phyloP scores from a whole-genome alignment of 2,113 vertebrate genomes.

The Mirounga angustirostris region DNA sequence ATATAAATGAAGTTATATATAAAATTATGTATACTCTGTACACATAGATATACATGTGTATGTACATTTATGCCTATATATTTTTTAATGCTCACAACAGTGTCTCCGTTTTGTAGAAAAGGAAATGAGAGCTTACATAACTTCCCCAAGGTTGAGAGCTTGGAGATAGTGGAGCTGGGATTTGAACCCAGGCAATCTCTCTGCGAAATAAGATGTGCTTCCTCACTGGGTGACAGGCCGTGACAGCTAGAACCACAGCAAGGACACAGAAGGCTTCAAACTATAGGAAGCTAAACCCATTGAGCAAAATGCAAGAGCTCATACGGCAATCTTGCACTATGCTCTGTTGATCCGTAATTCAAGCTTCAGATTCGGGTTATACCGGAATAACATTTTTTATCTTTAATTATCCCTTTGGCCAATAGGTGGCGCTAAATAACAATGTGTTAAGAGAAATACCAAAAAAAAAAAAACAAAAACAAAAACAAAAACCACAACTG shows the following conservation, averaged over 20 bases:
- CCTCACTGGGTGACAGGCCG: no score
- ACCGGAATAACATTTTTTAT: not conserved
- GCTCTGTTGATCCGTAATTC: accelerated
- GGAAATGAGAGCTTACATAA: not conserved
- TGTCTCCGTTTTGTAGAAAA: not conserved
- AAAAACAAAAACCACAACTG: accelerated
- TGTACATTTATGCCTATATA: not conserved
- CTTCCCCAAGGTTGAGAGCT: not conserved
- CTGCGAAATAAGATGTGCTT: not conserved
- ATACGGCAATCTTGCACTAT: not conserved
- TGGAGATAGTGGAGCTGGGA: not conserved
- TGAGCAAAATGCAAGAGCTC: not conserved
- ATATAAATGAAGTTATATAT: not conserved
- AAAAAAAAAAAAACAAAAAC: no score
- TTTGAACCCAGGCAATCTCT: not conserved
- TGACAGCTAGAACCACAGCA: not conserved
- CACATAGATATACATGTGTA: accelerated
- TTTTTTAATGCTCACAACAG: not conserved
- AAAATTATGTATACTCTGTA: not conserved
- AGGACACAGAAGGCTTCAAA: accelerated
- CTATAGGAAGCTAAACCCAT: not conserved
- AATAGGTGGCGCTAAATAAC: conserved; percentile 82
- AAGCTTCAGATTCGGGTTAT: not conserved
- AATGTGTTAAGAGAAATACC: not conserved
- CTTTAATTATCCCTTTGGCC: conserved; percentile 35